These are phyloP conservation scores for Parasteatoda lunata DNA, from an alignment of 2,888 invertebrate species.

Conservation along the genomic window DNA sequence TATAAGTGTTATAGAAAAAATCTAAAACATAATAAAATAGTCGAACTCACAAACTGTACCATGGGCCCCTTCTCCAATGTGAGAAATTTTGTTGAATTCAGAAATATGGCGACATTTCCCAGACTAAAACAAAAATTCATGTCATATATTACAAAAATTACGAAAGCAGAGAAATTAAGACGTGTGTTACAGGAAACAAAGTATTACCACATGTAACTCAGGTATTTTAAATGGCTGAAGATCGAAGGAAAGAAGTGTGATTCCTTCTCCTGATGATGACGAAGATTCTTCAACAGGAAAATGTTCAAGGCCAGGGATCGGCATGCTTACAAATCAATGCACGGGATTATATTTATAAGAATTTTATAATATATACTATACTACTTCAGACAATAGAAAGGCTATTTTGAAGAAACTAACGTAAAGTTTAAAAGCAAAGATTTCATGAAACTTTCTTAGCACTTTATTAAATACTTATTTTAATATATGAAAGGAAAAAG, in stretches of 20 bases:
- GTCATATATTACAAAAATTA: too few species aligned
- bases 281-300: background rate
- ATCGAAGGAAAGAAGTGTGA: slow-evolving; percentile 16
- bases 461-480: too few species aligned
- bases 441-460: too few species aligned
- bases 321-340: background rate
- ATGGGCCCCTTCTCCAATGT: slow-evolving; percentile 51
- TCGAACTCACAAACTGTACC: slow-evolving; percentile 45
- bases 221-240: slow-evolving; percentile 24
- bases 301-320: slow-evolving; percentile 12
- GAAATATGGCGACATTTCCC: slow-evolving; percentile 44
- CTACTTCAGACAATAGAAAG: too few species aligned
- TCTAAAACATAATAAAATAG: background rate
- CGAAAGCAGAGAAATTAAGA: too few species aligned
- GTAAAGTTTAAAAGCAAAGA: too few species aligned
- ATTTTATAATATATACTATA: too few species aligned
- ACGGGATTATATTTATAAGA: too few species aligned
- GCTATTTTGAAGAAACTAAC: too few species aligned
- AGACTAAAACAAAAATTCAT: slow-evolving; percentile 23
- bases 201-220: slow-evolving; percentile 13
- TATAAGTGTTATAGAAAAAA: background rate
- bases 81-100: slow-evolving; percentile 30
- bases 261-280: background rate
- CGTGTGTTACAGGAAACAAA: background rate
- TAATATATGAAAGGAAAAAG: too few species aligned